Conservation (phyloP, 2,113 vertebrate genomes). For the Callipepla californica region DNA sequence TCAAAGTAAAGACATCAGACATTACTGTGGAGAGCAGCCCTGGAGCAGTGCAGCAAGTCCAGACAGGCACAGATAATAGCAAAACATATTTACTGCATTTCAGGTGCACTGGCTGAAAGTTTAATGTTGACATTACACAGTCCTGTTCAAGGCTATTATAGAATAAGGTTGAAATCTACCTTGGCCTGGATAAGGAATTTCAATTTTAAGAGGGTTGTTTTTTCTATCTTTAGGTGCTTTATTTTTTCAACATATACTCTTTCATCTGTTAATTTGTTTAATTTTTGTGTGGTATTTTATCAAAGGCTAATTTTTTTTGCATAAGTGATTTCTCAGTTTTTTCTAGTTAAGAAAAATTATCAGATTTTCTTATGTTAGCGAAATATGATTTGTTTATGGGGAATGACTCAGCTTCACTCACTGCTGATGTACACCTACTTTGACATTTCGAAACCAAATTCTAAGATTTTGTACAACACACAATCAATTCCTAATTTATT, state of each 20-base stretch:
- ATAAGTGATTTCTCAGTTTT: neutral
- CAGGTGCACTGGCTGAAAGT: neutral
- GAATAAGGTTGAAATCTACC: neutral
- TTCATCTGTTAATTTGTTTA: slow-evolving; percentile 5
- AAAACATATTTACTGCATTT: slow-evolving; percentile 17
- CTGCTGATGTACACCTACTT: neutral
- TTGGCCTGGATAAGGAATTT: neutral
- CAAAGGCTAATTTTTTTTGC: neutral
- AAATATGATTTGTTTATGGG: neutral
- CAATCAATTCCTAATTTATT: neutral
- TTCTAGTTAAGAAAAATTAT: neutral
- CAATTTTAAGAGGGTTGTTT: neutral
- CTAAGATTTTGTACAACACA: neutral
- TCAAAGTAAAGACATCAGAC: slow-evolving; percentile 19
- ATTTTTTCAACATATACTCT: neutral
- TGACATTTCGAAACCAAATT: neutral
- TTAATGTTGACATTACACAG: neutral
- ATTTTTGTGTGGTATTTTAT: neutral
- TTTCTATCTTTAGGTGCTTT: neutral
- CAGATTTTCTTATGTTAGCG: neutral
- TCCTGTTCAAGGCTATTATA: neutral
- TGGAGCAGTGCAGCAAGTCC: slow-evolving; percentile 10
- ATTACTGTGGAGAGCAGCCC: neutral
- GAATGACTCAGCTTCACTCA: neutral
- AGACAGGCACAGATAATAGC: slow-evolving; percentile 7